These are phyloP conservation scores for Pelecanus crispus DNA, from an alignment of 2,113 vertebrate species.

Conservation along the genomic window DNA sequence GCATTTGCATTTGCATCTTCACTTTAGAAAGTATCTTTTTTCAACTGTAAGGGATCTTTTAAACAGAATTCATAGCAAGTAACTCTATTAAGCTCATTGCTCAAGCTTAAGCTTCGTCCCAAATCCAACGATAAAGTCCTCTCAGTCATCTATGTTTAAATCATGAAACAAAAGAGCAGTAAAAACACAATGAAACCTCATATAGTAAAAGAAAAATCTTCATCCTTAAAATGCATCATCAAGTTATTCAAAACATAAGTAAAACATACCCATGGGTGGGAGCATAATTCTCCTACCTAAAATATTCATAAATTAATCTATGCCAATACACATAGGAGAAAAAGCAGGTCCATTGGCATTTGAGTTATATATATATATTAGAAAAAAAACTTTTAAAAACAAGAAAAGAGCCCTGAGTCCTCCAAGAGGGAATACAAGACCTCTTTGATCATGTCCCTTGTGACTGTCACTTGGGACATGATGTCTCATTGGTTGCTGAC, in stretches of 20 bases:
- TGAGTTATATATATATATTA: not conserved
- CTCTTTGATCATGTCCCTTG: not conserved
- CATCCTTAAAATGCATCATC: not conserved
- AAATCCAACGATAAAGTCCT: not conserved
- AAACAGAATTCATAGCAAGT: not conserved
- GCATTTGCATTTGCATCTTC: not conserved
- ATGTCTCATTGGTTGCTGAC: not conserved
- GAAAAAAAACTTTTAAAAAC: not conserved
- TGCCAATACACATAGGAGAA: not conserved
- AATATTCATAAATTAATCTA: slow-evolving; percentile 10
- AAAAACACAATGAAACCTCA: not conserved
- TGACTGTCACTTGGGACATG: not conserved
- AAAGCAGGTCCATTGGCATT: not conserved
- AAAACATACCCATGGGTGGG: not conserved
- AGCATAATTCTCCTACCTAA: slow-evolving; percentile 4
- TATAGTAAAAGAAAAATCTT: not conserved
- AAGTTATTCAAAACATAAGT: not conserved
- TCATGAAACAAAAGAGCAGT: not conserved
- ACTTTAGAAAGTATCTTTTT: not conserved
- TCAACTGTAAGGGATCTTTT: not conserved
- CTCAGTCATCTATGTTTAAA: not conserved
- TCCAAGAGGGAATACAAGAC: not conserved
- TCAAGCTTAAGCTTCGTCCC: not conserved
- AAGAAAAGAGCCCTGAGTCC: not conserved
- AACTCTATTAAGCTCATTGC: not conserved